Evolutionary conservation across 2,888 invertebrate genomes (phyloP).

Genomic region (Standfussiana lucernea): DNA sequence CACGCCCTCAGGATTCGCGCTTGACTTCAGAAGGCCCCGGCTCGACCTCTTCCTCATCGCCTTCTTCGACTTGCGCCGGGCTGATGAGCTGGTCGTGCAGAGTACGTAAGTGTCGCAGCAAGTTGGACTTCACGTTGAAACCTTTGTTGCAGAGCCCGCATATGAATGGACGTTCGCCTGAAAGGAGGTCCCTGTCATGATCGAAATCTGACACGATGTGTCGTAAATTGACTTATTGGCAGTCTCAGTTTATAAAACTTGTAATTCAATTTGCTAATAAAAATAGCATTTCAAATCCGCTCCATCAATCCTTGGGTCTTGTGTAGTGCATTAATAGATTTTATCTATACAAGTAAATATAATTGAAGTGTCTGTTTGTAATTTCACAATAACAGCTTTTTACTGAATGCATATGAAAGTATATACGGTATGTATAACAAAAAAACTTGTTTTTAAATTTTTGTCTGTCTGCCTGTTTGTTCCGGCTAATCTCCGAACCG

Average conservation of each 20-base stretch:
- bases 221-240: background rate
- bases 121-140: slow-evolving; percentile 95
- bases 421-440: no score
- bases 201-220: background rate
- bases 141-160: slow-evolving; percentile 94
- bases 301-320: background rate
- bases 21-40: slow-evolving; percentile 79
- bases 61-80: slow-evolving; percentile 77
- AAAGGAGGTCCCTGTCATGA: background rate
- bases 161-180: slow-evolving; percentile 93
- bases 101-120: slow-evolving; percentile 93
- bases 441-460: no score
- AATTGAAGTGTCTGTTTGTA: no score
- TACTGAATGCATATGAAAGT: no score
- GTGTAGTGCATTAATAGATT: background rate
- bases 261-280: background rate
- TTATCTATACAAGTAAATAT: no score
- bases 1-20: slow-evolving; percentile 86
- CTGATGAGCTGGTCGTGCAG: slow-evolving; percentile 92
- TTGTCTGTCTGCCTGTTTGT: no score
- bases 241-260: background rate
- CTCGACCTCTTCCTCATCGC: slow-evolving; percentile 72
- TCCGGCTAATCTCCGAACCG: no score
- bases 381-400: no score
- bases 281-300: background rate